Base-by-base conservation (phyloP, 2,113 vertebrate species). In the Oreocharis arfaki region DNA sequence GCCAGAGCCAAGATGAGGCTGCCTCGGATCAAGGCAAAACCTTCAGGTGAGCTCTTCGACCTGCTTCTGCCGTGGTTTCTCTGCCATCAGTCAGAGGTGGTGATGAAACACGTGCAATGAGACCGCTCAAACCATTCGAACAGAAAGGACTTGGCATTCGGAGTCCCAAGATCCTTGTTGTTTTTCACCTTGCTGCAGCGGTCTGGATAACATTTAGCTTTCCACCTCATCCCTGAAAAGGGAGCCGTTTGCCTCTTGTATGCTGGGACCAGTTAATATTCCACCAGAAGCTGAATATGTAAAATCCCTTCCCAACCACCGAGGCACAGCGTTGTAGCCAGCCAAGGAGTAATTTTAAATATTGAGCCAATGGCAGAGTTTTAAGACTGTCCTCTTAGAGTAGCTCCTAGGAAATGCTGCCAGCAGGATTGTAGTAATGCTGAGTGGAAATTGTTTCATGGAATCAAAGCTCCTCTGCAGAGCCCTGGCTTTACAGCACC, bases 11-110 rank as follows among this genome's bases (percentile, higher is more conserved):
- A 42, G 41, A 71, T 13, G 24, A 60, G 0, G 7, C 41, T 69
- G 18, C 21, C n/a, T 68, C 59, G 60, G 50, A 60, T 13, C 27
- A 15, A 84, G 41, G 24, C 52, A 27, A 90, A 75, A 44, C 35
- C 49, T 82, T 24, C 47, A 3, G 1, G 19, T 9, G 60, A 4
- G 5, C 37, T 53, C 20, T 46, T 7, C 49, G 63, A 76, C 21
- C 41, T 16, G 12, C 49, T 59, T 22, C 71, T 76, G 10, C 2
- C 0, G 0, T 12, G 41, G 27, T 21, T 87, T 60, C 59, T 64
- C 82, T 64, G 35, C 59, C 26, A 21, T 56, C 63, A 37, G 1
- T 24, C 3, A 19, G 28, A 64, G n/a, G 0, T 1, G 1, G 41
- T 52, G 33, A 55, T 8, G 35, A 80, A 57, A 69, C 44, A 76